Percentiles rank a stretch among this genome's conserved stretches.
These are phyloP conservation scores for Athalia rosae DNA, from an alignment of 2,888 invertebrate genomes.

Conservation along the genomic window DNA sequence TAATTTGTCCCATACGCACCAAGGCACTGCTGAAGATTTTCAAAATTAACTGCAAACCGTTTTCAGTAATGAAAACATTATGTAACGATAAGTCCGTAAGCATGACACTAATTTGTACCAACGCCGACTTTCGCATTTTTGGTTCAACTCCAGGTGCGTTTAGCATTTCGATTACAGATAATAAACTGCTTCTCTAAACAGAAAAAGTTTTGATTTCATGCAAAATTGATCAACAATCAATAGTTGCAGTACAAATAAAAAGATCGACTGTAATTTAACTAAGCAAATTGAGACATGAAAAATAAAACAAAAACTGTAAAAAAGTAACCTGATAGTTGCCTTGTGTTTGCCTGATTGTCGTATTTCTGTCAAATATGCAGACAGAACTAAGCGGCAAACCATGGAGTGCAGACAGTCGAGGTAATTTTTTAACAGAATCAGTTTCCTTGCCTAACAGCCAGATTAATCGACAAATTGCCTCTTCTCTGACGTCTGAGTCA, in stretches of 20 bases:
- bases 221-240: background rate
- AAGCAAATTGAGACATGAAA: background rate
- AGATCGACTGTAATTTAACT: background rate
- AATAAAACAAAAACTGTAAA: constrained; percentile 6
- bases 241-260: background rate
- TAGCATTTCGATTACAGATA: constrained; percentile 67
- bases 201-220: constrained; percentile 21
- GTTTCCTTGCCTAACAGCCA: constrained; percentile 75
- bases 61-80: constrained; percentile 77
- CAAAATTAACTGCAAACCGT: constrained; percentile 76
- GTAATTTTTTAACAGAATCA: constrained; percentile 72
- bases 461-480: constrained; percentile 75
- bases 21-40: constrained; percentile 74
- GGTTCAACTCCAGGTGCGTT: constrained; percentile 76
- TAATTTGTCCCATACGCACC: constrained; percentile 58
- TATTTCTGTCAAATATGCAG: constrained; percentile 69
- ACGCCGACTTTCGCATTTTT: constrained; percentile 80
- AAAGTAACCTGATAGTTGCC: constrained; percentile 67
- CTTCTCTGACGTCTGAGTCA: constrained; percentile 72
- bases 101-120: constrained; percentile 82
- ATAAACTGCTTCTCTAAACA: constrained; percentile 74
- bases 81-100: constrained; percentile 79
- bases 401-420: constrained; percentile 74
- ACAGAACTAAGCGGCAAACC: constrained; percentile 73
- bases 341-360: constrained; percentile 58